Conservation (phyloP, 2,797 vertebrate genomes). For the Enteromius afrohamiltoni region DNA sequence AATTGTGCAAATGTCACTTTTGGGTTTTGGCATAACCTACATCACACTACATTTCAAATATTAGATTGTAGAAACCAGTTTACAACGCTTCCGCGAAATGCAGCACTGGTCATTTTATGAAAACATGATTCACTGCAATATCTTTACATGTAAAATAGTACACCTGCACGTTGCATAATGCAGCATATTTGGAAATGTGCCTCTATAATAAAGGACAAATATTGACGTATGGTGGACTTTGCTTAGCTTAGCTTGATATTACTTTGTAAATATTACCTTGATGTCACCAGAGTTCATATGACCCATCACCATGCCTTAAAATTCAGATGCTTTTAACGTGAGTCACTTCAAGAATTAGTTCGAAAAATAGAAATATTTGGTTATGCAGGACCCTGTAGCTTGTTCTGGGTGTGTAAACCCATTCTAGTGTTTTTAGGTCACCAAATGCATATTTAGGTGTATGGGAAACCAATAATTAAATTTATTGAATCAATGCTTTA, state of each 20-base stretch:
- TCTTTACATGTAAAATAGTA: background rate
- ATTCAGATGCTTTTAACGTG: background rate
- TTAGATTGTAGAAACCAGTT: background rate
- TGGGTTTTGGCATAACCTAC: background rate
- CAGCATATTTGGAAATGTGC: background rate
- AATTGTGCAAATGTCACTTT: background rate
- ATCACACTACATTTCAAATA: background rate
- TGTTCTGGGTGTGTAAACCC: background rate
- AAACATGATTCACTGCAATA: background rate
- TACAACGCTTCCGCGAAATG: background rate
- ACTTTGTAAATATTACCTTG: background rate
- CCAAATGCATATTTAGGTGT: background rate
- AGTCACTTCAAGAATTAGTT: constrained; percentile 7
- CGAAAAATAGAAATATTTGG: background rate
- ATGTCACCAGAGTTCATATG: background rate
- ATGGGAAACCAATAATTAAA: background rate
- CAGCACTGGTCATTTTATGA: background rate
- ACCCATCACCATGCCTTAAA: background rate
- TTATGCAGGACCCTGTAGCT: background rate
- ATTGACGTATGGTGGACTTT: constrained; percentile 21
- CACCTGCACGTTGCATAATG: background rate
- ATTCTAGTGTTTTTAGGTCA: background rate
- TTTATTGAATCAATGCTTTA: background rate
- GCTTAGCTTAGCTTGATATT: background rate
- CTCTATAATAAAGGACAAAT: constrained; percentile 11